Percentiles rank a stretch among this genome's conserved stretches.
Conservation (phyloP, 2,113 vertebrate species). For the Coptodon bakossiorum region DNA sequence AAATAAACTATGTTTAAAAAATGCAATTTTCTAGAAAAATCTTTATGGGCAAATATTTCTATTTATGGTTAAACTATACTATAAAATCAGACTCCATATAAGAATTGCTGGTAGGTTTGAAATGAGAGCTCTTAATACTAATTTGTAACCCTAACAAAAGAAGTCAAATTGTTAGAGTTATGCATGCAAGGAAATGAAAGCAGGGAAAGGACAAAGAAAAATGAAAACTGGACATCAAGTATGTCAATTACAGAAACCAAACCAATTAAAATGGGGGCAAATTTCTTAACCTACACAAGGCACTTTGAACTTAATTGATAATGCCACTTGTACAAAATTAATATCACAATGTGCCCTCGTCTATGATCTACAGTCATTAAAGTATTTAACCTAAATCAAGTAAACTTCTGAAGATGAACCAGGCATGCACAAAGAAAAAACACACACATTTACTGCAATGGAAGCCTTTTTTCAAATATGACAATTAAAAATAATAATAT, state of each 20-base stretch:
- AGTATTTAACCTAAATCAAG: not conserved
- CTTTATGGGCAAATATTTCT: not conserved
- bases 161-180: not conserved
- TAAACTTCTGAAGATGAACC: conserved; percentile 20
- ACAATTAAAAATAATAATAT: conserved; percentile 2
- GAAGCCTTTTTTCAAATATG: not conserved
- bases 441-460: not conserved
- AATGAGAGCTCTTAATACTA: not conserved
- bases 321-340: conserved; percentile 2
- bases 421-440: conserved; percentile 36
- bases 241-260: not conserved
- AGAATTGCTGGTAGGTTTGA: not conserved
- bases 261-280: conserved; percentile 7
- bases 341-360: not conserved
- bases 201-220: not conserved
- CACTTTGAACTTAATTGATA: not conserved
- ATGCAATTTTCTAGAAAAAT: not conserved
- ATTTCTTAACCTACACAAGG: not conserved
- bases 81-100: not conserved
- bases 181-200: conserved; percentile 16
- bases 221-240: not conserved
- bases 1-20: not conserved
- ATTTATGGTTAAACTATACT: not conserved
- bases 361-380: not conserved
- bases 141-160: not conserved